Base-by-base conservation (phyloP, 2,888 invertebrate genomes). In the Auanema freiburgensis region DNA sequence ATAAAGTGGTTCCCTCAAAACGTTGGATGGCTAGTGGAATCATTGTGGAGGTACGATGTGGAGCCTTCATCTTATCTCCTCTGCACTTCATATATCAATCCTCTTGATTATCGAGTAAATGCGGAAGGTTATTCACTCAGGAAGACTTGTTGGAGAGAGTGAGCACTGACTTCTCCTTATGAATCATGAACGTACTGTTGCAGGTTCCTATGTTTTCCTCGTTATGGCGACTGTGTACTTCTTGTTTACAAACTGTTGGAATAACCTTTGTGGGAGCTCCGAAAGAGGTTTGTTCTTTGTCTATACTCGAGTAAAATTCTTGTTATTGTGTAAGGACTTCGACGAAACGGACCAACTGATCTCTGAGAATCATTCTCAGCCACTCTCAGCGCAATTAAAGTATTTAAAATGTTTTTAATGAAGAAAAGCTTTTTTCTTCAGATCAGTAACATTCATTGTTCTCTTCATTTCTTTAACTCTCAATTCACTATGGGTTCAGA, bases 1-100 rank as follows among this genome's bases (percentile, higher is more conserved):
- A n/a, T n/a, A n/a, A 65, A 81, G 82, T 79, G 80, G 81, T 63
- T 79, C n/a, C 81, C 80, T 0, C 60, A 72, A 23, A 71, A 71
- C 11, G 74, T 80, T 18, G 85, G 2, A 64, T 85, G 8, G 84
- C 84, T 4, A 80, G 81, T 55, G 85, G 85, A 0, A 64, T 84
- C 8, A 84, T 85, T 14, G 84, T 85, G 83, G 12, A 85, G 85
- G 2, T 85, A 83, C 63, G 85, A 0, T 82, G 83, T 25, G 84
- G 57, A 21, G 66, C 67, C 0, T 67, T 71, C 57, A 71, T 71
- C 43, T 66, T 74, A 0, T 43, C 69, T 0, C 70, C 71, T 0
- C 65, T 69, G n/a, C 74, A 80, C 80, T 16, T 73, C 67, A 18
- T 80, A 70, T 57, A 75, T 81, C 50, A 81, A 81, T 65, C 81